Conservation (phyloP, 2,113 vertebrate genomes). For the Smithornis capensis region DNA sequence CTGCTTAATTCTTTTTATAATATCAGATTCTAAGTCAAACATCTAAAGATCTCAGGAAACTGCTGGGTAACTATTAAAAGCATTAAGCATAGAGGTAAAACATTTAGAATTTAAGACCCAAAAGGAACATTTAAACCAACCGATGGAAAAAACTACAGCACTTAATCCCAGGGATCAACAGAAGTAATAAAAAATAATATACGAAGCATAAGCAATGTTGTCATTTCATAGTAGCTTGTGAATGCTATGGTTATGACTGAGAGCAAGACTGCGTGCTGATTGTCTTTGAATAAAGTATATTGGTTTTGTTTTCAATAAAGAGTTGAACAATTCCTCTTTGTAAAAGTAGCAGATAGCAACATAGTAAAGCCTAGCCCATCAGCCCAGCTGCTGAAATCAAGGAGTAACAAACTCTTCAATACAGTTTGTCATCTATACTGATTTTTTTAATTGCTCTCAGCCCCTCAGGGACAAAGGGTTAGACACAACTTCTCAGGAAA, state of each 20-base stretch:
- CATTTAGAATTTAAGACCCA: neutral
- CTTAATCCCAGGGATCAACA: neutral
- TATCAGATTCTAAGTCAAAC: neutral
- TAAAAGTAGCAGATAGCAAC: neutral
- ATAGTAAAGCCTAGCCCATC: neutral
- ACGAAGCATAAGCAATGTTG: neutral
- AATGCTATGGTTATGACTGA: neutral
- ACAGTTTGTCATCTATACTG: neutral
- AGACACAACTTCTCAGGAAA: neutral
- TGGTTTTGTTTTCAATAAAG: neutral
- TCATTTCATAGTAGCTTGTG: neutral
- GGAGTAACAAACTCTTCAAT: neutral
- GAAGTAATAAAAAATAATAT: neutral
- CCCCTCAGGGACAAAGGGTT: neutral
- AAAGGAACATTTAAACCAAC: neutral
- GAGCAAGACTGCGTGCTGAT: fast-evolving
- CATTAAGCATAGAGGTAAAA: neutral
- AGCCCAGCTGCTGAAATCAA: neutral
- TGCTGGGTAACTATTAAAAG: neutral
- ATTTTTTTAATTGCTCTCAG: neutral
- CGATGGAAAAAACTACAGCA: neutral
- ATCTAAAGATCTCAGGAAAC: neutral
- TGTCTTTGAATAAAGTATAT: neutral
- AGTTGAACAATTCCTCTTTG: neutral
- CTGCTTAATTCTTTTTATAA: neutral